Evolutionary conservation across 2,113 vertebrate genomes (phyloP).

Genomic region (Pollachius pollachius): DNA sequence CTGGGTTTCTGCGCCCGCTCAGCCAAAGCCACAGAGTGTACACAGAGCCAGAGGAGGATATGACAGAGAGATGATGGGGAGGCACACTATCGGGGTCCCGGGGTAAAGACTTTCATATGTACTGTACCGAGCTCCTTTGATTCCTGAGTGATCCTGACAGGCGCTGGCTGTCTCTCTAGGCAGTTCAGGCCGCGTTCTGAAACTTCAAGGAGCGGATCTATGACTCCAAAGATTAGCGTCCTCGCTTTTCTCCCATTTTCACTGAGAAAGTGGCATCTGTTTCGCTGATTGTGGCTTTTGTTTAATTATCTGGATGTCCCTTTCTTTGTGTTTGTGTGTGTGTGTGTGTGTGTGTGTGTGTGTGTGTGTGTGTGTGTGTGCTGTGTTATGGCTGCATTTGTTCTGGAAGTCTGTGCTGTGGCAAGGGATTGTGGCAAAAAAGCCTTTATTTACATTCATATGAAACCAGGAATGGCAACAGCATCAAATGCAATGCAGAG

Average conservation of each 20-base stretch:
- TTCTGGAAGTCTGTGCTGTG: no score
- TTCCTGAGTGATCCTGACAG: slow-evolving; percentile 40
- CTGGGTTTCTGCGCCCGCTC: slow-evolving; percentile 39
- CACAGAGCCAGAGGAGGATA: slow-evolving; percentile 49
- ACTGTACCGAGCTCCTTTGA: slow-evolving; percentile 44
- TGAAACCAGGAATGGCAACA: no score
- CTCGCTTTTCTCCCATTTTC: slow-evolving; percentile 1
- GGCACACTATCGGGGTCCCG: slow-evolving; percentile 36
- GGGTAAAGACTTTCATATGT: slow-evolving; percentile 66
- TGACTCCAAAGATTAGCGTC: slow-evolving; percentile 29
- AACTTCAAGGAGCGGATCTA: slow-evolving; percentile 29
- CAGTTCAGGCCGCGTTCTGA: slow-evolving; percentile 50
- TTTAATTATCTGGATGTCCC: slow-evolving; percentile 18
- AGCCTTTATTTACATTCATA: no score
- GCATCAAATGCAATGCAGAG: no score
- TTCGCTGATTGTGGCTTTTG: slow-evolving; percentile 35
- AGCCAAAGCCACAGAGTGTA: slow-evolving; percentile 69
- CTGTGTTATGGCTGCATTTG: not conserved
- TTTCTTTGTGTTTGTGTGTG: no score
- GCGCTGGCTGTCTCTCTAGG: slow-evolving; percentile 55
- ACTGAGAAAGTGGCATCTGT: slow-evolving; percentile 30
- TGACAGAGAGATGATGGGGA: slow-evolving; percentile 39
- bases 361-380: slow-evolving; percentile 7
- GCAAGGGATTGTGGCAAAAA: no score
- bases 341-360: no score